Evolutionary conservation across 2,888 invertebrate species (phyloP).

Genomic region (Laspeyria flexula): DNA sequence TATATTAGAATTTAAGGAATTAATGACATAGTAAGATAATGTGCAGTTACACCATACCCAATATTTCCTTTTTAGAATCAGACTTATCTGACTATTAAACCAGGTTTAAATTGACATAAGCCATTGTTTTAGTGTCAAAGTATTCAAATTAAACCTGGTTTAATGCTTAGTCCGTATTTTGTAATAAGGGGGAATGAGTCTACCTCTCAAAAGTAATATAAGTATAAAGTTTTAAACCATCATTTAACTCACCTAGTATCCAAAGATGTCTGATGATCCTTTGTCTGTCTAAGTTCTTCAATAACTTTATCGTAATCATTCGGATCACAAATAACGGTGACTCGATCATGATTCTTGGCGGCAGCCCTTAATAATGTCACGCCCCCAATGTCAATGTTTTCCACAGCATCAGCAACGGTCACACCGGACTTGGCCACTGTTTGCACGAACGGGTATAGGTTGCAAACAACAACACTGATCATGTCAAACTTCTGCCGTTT

Average conservation of each 20-base stretch:
- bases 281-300: slow-evolving; percentile 88
- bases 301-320: slow-evolving; percentile 93
- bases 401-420: slow-evolving; percentile 94
- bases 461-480: slow-evolving; percentile 96
- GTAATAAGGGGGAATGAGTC: too few relatives aligned
- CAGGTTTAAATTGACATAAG: too few relatives aligned
- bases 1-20: too few relatives aligned
- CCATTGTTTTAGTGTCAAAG: too few relatives aligned
- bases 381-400: slow-evolving; percentile 98
- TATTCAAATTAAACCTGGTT: too few relatives aligned
- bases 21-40: too few relatives aligned
- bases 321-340: slow-evolving; percentile 97
- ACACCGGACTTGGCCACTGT: slow-evolving; percentile 94
- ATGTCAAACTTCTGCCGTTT: slow-evolving; percentile 91
- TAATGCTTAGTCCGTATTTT: too few relatives aligned
- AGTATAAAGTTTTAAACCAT: too few relatives aligned
- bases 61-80: too few relatives aligned
- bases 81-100: too few relatives aligned
- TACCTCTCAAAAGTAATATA: too few relatives aligned
- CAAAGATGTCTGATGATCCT: slow-evolving; percentile 89
- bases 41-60: too few relatives aligned
- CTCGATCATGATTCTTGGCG: slow-evolving; percentile 98
- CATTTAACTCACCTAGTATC: slow-evolving; percentile 90
- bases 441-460: slow-evolving; percentile 97
- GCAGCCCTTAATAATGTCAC: slow-evolving; percentile 98